Evolutionary conservation across 2,888 invertebrate genomes (phyloP), one percentile per base, ranked within the genome.

Genomic region (Metellina segmentata): DNA sequence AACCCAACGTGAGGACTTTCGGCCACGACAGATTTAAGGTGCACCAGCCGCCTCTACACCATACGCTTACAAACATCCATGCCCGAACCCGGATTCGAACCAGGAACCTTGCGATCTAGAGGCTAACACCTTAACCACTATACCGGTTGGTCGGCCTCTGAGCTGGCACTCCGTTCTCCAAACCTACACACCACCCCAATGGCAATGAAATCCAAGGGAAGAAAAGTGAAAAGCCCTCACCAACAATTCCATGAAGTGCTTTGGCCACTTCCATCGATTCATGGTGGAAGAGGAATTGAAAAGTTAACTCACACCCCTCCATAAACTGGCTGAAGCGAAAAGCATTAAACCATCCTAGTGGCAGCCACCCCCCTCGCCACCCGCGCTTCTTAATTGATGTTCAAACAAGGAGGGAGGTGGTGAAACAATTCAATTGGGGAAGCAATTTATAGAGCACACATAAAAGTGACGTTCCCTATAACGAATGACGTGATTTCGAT

Each of bases 381-480:
- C 61, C 13, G 52, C 20, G 11, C 61, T 77, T 74, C 81, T 78
- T 87, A 89, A 89, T 83, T 89, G 89, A 74, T 89, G 89, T 71
- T 83, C 89, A 89, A 89, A 89, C 89, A 89, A 16, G 72, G 52
- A 2, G 53, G 20, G 77, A 82, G 77, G 82, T 52, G 74, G 83
- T 71, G 89, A 89, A 89, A 89, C 89, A 89, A 89, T 83, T 89
- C 89, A 85, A 89, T 89, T 89, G 83, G 51, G 83, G 79, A 49
- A 85, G 61, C 83, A 89, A 89, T 89, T 89, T 89, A 89, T 89
- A 78, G 89, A 20, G 89, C 81, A 87, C 83, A 85, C 89, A 89
- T 89, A 85, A 89, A 89, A 89, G 83, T 89, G 89, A 83, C 89
- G 78, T 51, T 53, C 89, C 82, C 89, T 71, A 77, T 89, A 89